Evolutionary conservation across 2,888 invertebrate genomes (phyloP), one percentile per base, ranked within the genome.

Genomic region (Euclidia mi): DNA sequence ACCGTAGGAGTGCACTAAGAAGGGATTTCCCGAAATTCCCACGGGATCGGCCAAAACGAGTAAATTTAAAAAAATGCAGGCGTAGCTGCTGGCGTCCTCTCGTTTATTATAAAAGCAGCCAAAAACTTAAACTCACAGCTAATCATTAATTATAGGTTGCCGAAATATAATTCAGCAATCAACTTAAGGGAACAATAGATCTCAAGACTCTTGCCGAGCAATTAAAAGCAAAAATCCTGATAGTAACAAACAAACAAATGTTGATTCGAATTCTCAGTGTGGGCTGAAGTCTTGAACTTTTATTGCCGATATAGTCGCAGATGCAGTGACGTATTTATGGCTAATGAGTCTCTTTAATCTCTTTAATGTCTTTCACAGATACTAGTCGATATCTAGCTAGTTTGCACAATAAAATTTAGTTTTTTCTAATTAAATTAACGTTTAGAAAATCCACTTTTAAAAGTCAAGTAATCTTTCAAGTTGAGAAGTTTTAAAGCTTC

Each of bases 241-340:
- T 81, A 79, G 56, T 29, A 56, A 79, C 81, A 73, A 52, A 72
- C 63, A 62, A 61, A 64, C 20, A 48, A 55, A 56, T 15, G 35
- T 31, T 55, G 48, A 59, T 63, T 63, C 45, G 47, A 61, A 58
- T 32, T 59, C 48, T 44, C 59, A 61, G 65, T 59, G 59, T 63
- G 49, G 53, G 46, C 60, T 57, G 71, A 68, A 76, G 71, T 76
- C 74, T 76, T 60, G 42, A 74, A 79, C 64, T 79, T 72, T 79
- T 78, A 83, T 80, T 75, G 78, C 78, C 74, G 76, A 78, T 78
- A 71, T 60, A 46, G 48, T 61, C 68, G 46, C 73, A 78, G 76
- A 58, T 68, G 57, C 38, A 46, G 41, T 35, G 38, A 63, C 60
- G 65, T 65, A 82, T 79, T 77, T 80, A 81, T 72, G 40, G 37